phyloP scores from a whole-genome alignment of 2,797 vertebrate species.

The Esox lucius region DNA sequence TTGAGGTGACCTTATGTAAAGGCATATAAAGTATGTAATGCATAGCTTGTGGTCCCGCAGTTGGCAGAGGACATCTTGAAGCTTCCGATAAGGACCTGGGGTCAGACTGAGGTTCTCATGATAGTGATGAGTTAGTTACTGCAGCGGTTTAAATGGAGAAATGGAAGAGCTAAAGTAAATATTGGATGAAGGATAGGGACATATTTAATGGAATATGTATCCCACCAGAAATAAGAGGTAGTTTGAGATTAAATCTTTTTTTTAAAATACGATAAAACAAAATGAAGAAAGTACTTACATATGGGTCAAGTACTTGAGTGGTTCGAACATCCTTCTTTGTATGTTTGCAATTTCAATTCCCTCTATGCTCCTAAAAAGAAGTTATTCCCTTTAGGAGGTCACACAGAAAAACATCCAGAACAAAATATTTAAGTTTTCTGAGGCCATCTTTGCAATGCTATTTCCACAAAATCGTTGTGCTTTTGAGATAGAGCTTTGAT shows the following conservation, averaged over 20 bases:
- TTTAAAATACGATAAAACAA: neutral
- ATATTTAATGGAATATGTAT: no score
- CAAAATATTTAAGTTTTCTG: conserved; percentile 17
- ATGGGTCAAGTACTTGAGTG: conserved; percentile 91
- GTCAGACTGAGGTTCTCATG: neutral
- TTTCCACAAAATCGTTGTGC: conserved; percentile 12
- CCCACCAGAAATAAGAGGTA: neutral
- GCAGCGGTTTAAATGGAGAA: neutral
- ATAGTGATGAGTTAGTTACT: neutral
- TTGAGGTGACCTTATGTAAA: neutral
- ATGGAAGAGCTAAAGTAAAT: neutral
- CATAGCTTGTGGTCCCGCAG: neutral
- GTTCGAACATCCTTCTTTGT: conserved; percentile 91
- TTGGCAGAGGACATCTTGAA: conserved; percentile 3
- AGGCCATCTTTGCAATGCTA: conserved; percentile 14
- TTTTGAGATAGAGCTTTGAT: conserved; percentile 32
- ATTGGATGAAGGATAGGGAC: neutral
- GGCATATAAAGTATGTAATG: neutral
- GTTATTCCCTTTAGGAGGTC: neutral
- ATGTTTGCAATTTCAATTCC: conserved; percentile 94
- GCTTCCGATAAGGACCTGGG: conserved; percentile 4
- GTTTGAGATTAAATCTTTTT: no score
- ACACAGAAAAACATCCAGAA: neutral
- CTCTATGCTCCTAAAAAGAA: conserved; percentile 84
- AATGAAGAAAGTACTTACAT: conserved; percentile 82